Evolutionary conservation across 2,797 vertebrate species (phyloP).

Genomic region (Adelosebastes latens): DNA sequence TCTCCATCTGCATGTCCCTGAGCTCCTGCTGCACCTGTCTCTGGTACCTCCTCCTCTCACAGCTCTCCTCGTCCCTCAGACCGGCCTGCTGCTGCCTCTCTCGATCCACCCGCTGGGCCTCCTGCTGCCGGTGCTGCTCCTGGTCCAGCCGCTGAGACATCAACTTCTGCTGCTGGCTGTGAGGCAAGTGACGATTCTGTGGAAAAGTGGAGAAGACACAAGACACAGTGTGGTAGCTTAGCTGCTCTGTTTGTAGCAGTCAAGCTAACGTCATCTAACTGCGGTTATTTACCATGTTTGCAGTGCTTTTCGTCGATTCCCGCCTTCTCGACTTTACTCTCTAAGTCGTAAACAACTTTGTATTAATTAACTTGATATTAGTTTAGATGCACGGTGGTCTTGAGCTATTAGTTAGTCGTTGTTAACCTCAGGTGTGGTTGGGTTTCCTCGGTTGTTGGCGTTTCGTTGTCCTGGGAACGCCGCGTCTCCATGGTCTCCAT

Average conservation of each 20-base stretch:
- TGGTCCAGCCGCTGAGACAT: slow-evolving; percentile 53
- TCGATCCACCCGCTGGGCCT: slow-evolving; percentile 51
- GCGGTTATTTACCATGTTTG: slow-evolving; percentile 56
- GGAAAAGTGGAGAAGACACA: background rate
- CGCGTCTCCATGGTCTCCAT: background rate
- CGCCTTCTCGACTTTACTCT: background rate
- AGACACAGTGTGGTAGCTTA: too few relatives aligned
- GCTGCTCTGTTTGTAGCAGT: background rate
- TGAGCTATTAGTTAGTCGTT: background rate
- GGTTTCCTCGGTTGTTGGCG: slow-evolving; percentile 17
- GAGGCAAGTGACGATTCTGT: slow-evolving; percentile 58
- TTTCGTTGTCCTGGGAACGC: slow-evolving; percentile 68
- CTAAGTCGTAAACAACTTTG: background rate
- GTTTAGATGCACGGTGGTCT: background rate
- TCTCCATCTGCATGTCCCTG: slow-evolving; percentile 82
- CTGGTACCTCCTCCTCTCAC: slow-evolving; percentile 75
- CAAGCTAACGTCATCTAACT: slow-evolving; percentile 7
- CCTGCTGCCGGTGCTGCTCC: slow-evolving; percentile 74
- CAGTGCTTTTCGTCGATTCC: background rate
- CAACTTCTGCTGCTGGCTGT: slow-evolving; percentile 69
- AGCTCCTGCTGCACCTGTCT: slow-evolving; percentile 82
- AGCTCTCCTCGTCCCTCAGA: slow-evolving; percentile 72
- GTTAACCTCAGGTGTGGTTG: background rate
- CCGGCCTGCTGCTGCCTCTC: slow-evolving; percentile 68
- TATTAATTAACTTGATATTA: background rate